Base-by-base conservation (phyloP, 2,888 invertebrate genomes). In the Drosophila kanekoi region DNA sequence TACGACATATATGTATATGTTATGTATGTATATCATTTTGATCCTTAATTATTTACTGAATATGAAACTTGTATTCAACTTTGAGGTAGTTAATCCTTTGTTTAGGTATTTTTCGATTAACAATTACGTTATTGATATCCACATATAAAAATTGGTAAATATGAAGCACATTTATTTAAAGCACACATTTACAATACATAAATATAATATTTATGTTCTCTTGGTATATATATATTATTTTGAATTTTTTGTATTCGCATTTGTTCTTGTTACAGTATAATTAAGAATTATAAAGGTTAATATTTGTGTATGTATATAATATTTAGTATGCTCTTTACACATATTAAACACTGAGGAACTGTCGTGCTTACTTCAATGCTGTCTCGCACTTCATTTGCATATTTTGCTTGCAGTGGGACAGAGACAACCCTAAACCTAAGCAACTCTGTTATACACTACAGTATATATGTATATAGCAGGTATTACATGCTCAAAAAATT, bases 131-230 rank as follows among this genome's bases (percentile, higher is more conserved):
- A 18, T 51, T 47, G 18, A 53, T 66, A 58, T 67, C 62, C 64
- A 61, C 63, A 53, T 67, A 71, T 79, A 70, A 76, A 76, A 69
- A 54, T 44, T 44, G 54, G 63, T 74, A 69, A 77, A 70, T 79
- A 78, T 86, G 86, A 86, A 90, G 91, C 91, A 90, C 90, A 90
- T 88, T 88, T 77, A 90, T 68, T 80, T 90, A 91, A 90, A 90
- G 91, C 91, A 91, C 90, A 91, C 91, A 91, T 89, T 89, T 79
- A 82, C 81, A 71, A 68, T 79, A 79, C 71, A 76, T 81, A 83
- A 70, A 56, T 80, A 83, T 86, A 87, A 84, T 73, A 78, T 69
- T 75, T 75, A 77, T 76, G 64, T 65, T 69, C 65, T 71, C 48
- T 41, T 40, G 60, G 20, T 56, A 23, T 56, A 58, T 54, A 33